These are phyloP conservation scores for Drosophila parvula DNA, from an alignment of 1,140 invertebrate species.

Conservation along the genomic window DNA sequence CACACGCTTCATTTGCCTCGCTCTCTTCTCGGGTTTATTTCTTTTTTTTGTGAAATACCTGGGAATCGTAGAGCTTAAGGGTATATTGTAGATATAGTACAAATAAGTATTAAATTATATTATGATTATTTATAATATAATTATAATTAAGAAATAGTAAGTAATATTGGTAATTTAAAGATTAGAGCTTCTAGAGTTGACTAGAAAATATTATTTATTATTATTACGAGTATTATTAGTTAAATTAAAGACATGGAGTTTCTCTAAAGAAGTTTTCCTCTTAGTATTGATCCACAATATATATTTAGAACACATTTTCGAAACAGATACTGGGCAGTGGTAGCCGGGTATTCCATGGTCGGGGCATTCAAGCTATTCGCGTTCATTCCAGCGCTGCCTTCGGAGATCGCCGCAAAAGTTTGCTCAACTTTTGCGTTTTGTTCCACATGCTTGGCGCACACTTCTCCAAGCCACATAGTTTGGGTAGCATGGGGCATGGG, in stretches of 20 bases:
- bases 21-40: not conserved
- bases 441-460: conserved; percentile 76
- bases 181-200: too few species aligned
- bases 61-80: not conserved
- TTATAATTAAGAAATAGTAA: too few species aligned
- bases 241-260: too few species aligned
- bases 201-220: too few species aligned
- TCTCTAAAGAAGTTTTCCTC: too few species aligned
- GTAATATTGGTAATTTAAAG: too few species aligned
- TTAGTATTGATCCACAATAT: too few species aligned
- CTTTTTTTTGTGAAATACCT: not conserved
- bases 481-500: not conserved
- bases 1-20: conserved; percentile 70
- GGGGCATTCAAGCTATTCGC: conserved; percentile 8
- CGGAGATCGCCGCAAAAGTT: conserved; percentile 77
- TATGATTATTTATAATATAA: too few species aligned
- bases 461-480: conserved; percentile 60
- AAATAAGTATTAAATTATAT: too few species aligned
- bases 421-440: conserved; percentile 75
- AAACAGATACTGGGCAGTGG: too few species aligned
- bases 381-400: conserved; percentile 14
- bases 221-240: too few species aligned
- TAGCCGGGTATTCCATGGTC: conserved; percentile 10
- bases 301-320: too few species aligned
- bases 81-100: not conserved